Base-by-base conservation (phyloP, 2,888 invertebrate genomes). In the Tanypteryx hageni region DNA sequence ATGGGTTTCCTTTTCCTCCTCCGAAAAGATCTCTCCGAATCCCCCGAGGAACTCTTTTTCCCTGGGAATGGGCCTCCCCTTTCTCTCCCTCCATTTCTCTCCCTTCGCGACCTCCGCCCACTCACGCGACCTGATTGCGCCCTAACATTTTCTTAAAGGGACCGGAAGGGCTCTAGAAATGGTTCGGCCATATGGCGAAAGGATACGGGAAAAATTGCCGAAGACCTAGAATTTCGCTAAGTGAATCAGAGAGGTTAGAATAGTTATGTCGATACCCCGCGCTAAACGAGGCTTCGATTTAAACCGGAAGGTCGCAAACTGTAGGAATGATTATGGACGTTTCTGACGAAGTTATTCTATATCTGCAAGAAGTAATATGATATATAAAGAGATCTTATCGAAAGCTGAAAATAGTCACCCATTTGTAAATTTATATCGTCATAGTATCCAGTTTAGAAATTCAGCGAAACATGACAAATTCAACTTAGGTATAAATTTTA, bases 1-100 rank as follows among this genome's bases (percentile, higher is more conserved):
- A 89, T 89, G 89, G 89, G 89, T 89, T 89, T 89, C 89, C 89
- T 89, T 68, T n/a, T 31, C 64, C 89, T 59, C 86, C 61, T 86
- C 61, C 61, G 58, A 85, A 86, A 59, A 86, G 86, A 86, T 61
- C 61, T 86, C 18, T 68, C 18, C 68, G n/a, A 18, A 68, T 22
- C 86, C 22, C 86, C 18, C n/a, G 86, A 59, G 27, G 82, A 31
- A 16, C 14, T 31, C 27, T 44, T 44, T 44, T 44, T 44, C 44
- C n/a, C 85, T n/a, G 16, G 61, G 86, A 57, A 44, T 31, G 61
- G 31, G 86, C 16, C 22, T 58, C 86, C 56, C 11, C 83, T n/a
- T n/a, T n/a, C 57, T 56, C n/a, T 56, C 83, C 83, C 57, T 57
- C 83, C 83, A 83, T 57, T 83, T 44, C 83, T 4, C 57, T 18